Evolutionary conservation across 2,888 invertebrate species (phyloP), one percentile per base, ranked within the genome.

Genomic region (Stenodera caucasica): DNA sequence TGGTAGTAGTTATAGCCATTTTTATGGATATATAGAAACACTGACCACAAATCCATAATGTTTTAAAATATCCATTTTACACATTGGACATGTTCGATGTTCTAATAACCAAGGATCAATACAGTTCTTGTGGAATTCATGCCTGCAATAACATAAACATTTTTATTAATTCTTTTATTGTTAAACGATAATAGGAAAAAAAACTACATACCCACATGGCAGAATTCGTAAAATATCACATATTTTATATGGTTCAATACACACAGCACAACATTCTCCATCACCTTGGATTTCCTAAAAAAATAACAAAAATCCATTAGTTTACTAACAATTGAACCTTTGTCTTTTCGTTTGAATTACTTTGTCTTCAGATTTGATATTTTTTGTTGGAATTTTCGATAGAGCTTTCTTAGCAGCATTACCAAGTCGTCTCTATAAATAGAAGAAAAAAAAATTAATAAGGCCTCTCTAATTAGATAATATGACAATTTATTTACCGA

Each of bases 41-140:
- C 90, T 88, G 80, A 91, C 92, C 86, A 91, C 90, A 81, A 90
- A 91, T 67, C 93, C 93, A 76, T 92, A 93, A 78, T 91, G 89
- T 77, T 94, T 91, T 64, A 97, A 86, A 72, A 97, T 96, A 81
- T 97, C 96, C 88, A 94, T 89, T 81, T 96, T 96, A 83, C 96
- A 97, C 94, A 97, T 96, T 9, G 96, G 96, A 80, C 96, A 97
- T 32, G 96, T 96, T 67, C 96, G 86, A 80, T 96, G 95, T 77
- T 96, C 96, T 75, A 97, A 82, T 63, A 97, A 84, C 96, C 96
- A 97, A 15, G 96, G 96, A 82, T 97, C 96, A 75, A 97, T 95
- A 84, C 96, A 97, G 74, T 86, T 89, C 83, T 95, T 96, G 84
- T 97, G 96, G 82, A 96, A 97, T 77, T 95, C 91, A 81, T 97